Conservation (phyloP, 1,140 invertebrate genomes). For the Alviniconcha marisindica region DNA sequence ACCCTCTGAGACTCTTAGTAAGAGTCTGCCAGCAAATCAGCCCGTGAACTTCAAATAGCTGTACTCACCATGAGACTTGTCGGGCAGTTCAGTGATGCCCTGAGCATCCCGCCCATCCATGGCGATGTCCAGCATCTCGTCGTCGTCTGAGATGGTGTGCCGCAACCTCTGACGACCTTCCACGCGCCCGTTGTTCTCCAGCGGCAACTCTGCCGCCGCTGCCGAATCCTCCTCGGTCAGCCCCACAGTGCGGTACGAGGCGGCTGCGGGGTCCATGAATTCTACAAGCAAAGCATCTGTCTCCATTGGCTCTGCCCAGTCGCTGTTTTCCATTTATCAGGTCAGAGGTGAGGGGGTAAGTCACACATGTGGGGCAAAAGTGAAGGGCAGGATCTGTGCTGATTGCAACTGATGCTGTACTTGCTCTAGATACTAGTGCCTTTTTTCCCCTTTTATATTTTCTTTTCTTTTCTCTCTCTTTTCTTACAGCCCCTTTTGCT, state of each 20-base stretch:
- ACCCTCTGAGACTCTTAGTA: neutral
- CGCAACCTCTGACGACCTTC: constrained; percentile 18
- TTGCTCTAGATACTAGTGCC: too few relatives aligned
- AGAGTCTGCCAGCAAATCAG: too few relatives aligned
- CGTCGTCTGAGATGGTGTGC: constrained; percentile 45
- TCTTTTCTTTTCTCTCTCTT: too few relatives aligned
- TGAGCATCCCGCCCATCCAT: constrained; percentile 50
- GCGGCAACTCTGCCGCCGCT: neutral
- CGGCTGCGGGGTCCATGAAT: constrained; percentile 40
- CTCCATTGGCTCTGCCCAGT: constrained; percentile 17
- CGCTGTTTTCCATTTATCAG: neutral
- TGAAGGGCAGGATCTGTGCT: too few relatives aligned
- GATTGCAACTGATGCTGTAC: too few relatives aligned
- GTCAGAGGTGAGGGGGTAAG: neutral
- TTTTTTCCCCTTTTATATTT: too few relatives aligned
- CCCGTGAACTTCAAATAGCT: too few relatives aligned
- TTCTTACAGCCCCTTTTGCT: too few relatives aligned
- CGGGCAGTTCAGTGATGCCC: constrained; percentile 34
- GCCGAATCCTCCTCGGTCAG: neutral
- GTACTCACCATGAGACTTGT: constrained; percentile 37
- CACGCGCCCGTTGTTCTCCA: constrained; percentile 29
- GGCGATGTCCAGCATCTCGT: constrained; percentile 46
- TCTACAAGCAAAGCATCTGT: constrained; percentile 51
- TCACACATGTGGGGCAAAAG: neutral
- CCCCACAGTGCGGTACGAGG: constrained; percentile 26